Base-by-base conservation (phyloP, 2,113 vertebrate species). In the Chionomys nivalis region DNA sequence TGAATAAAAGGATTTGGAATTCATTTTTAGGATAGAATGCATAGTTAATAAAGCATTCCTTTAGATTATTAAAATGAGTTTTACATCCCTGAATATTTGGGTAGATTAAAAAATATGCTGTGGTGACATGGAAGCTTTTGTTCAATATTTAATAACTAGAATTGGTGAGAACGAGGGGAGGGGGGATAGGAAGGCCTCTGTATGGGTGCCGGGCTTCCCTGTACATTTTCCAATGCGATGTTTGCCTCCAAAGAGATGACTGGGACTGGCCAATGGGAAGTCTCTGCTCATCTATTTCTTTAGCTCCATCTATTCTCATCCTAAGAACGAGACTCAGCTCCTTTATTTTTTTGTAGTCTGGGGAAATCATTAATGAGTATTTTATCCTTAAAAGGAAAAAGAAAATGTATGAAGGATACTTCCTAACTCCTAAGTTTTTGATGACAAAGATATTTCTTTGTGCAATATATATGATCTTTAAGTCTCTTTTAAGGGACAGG, bases 141-240 rank as follows among this genome's bases (percentile, higher is more conserved):
- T 72, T 91, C 63, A 93, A 87, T 76, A 79, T 78, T 97, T 82
- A 72, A 91, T 44, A 92, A 82, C 26, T 26, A 87, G 23, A 90
- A 90, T n/a, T 47, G 58, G 88, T 28, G 2, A 31, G 33, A 68
- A 68, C 68, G 26, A 28, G 58, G 31, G 21, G 7, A 52, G 11
- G 4, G 28, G 2, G 16, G 4, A 1, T 5, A 8, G n/a, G 33
- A 47, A 87, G 44, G 61, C 68, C 17, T 5, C 13, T 77, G 33
- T 6, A 52, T 1, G 2, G 12, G 6, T 39, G 28, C 14, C 39
- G 94, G 33, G 58, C 76, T 92, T 91, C 87, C 7, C 1, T 11
- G 39, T 83, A n/a, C 26, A 86, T 93, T 90, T 90, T 44, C 19
- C 65, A 49, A 76, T 21, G 61, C 16, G 3, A 39, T 83, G 52